Base-by-base conservation (phyloP, 2,797 vertebrate genomes). In the Botia kubotai region DNA sequence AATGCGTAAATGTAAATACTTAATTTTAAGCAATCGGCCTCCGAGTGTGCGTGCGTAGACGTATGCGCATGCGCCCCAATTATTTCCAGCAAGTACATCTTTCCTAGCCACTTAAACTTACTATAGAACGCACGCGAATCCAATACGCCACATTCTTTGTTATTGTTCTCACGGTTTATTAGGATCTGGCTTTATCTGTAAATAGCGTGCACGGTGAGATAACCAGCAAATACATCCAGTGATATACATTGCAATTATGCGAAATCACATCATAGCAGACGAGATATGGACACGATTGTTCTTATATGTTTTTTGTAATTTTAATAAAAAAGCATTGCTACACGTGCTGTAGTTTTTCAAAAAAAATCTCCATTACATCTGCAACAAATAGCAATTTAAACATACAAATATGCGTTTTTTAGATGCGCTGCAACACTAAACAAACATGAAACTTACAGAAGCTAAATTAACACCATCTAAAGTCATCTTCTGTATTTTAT, bases 31-130 rank as follows among this genome's bases (percentile, higher is more conserved):
- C 63, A 58, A 33, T 13, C 14, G 3, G 39, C 16, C 39, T 36
- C 23, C 11, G 12, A 76, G 39, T 83, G 84, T 75, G 81, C 82
- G 62, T 78, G 81, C 75, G 84, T 76, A 16, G 23, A 62, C 77
- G 83, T 82, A 57, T 72, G 23, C 69, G 74, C 58, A 65, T 16
- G 39, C 26, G 46, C 50, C 11, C 46, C 48, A 2, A 50, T 58
- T 19, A 65, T 83, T 55, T 57, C 65, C 66, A 21, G 72, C 69
- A 46, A 68, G 84, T 76, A 69, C 70, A 77, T 72, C 57, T 63
- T 53, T 65, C 10, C 43, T 16, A 48, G n/a, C 72, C 57, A 52
- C 66, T 65, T 72, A 82, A 86, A 82, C 57, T 77, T 71, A 86
- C 76, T 72, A 80, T 33, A 26, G 43, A 83, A 73, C 76, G 63